These are phyloP conservation scores for Rhizomys pruinosus DNA, from an alignment of 2,113 vertebrate species.

Conservation along the genomic window DNA sequence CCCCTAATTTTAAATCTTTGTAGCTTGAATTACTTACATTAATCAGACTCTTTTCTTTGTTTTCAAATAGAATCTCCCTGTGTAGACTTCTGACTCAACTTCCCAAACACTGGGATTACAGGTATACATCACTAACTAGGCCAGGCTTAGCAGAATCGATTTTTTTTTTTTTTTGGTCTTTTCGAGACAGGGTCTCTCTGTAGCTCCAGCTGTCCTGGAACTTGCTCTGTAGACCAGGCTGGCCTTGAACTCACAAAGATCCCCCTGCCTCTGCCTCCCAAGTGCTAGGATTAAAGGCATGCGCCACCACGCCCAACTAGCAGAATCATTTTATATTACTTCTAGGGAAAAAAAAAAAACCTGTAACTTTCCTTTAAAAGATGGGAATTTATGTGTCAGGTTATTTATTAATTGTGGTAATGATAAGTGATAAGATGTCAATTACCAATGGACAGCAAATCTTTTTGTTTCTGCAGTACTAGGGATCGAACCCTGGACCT, in stretches of 20 bases:
- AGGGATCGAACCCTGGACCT: background rate
- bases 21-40: background rate
- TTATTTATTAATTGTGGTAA: background rate
- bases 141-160: background rate
- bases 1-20: background rate
- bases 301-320: background rate
- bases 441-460: background rate
- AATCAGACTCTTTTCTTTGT: background rate
- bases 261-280: background rate
- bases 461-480: background rate
- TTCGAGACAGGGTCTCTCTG: background rate
- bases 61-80: background rate
- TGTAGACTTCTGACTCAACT: background rate
- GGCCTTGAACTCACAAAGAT: background rate
- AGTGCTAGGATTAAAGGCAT: background rate
- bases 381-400: background rate
- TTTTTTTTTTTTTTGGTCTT: too few species aligned
- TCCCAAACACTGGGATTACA: background rate
- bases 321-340: background rate
- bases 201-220: background rate
- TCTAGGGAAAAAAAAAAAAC: background rate
- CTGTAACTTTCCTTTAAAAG: background rate
- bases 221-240: background rate
- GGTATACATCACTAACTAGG: too few species aligned
- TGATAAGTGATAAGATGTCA: background rate